A percentile compares a stretch with the other conserved stretches of the same genome.
Evolutionary conservation across 2,888 invertebrate species (phyloP).

Genomic region (Machimus rusticus): DNA sequence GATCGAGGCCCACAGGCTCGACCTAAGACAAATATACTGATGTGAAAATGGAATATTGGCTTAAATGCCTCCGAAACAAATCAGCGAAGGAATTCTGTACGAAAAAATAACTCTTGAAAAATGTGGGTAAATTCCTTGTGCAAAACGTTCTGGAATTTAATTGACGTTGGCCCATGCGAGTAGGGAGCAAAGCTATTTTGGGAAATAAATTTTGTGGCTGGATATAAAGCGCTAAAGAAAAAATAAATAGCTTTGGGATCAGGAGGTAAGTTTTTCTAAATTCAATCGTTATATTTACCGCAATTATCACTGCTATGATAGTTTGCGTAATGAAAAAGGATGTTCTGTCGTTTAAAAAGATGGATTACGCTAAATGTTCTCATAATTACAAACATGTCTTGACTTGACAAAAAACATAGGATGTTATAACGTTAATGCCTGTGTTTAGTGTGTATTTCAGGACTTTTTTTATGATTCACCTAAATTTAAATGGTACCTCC

Average conservation of each 20-base stretch:
- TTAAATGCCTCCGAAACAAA: conserved; percentile 9
- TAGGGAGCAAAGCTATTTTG: background rate
- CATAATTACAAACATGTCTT: no score
- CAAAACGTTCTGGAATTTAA: conserved; percentile 13
- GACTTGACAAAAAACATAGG: no score
- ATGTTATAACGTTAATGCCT: no score
- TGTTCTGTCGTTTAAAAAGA: no score
- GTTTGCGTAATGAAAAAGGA: background rate
- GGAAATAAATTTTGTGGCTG: background rate
- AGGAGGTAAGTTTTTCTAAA: background rate
- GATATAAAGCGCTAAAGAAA: background rate
- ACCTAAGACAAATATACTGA: background rate
- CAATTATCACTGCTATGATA: background rate
- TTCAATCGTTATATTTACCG: background rate
- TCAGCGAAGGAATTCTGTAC: background rate
- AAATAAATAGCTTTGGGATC: background rate
- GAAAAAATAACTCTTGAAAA: background rate
- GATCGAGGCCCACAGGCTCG: background rate
- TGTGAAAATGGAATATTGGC: conserved; percentile 17
- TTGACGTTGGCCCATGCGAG: background rate
- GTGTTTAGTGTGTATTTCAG: no score
- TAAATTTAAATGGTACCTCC: no score
- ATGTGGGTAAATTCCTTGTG: background rate
- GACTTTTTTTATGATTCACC: no score
- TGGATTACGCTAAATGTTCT: no score